These are phyloP conservation scores for Oreochromis niloticus DNA, from an alignment of 2,113 vertebrate species.

Conservation along the genomic window DNA sequence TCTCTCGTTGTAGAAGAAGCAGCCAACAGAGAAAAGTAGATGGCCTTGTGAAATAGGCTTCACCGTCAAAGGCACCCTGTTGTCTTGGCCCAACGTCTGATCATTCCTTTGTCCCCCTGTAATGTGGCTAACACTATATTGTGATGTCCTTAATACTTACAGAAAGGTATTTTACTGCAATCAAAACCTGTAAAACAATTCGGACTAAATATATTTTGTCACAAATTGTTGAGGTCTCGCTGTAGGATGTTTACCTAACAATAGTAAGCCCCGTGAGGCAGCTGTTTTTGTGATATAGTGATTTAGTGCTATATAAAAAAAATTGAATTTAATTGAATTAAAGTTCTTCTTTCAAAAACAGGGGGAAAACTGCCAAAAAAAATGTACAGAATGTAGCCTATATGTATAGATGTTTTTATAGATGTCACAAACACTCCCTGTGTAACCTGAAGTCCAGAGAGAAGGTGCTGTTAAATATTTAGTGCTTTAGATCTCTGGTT, in stretches of 20 bases:
- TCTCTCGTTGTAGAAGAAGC: not conserved
- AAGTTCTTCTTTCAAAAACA: not conserved
- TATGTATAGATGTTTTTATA: not conserved
- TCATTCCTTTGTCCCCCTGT: not conserved
- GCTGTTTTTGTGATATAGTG: not conserved
- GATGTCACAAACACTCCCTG: not conserved
- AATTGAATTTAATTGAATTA: fast-evolving
- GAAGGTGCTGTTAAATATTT: not conserved
- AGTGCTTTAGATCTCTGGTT: not conserved
- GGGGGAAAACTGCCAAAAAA: not conserved
- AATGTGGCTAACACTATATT: not conserved
- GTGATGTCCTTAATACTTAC: not conserved
- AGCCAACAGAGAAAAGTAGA: not conserved
- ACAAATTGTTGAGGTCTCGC: not conserved
- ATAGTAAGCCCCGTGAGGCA: fast-evolving
- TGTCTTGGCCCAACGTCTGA: fast-evolving
- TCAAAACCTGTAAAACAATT: not conserved
- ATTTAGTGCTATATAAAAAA: not conserved
- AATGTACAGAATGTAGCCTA: not conserved
- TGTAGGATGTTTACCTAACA: not conserved
- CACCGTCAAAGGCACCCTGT: not conserved
- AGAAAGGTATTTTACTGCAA: not conserved
- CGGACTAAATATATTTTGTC: not conserved
- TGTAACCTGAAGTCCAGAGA: not conserved
- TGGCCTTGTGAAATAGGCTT: fast-evolving